Conservation (phyloP, 2,113 vertebrate species). For the Drymodes brunneopygia region DNA sequence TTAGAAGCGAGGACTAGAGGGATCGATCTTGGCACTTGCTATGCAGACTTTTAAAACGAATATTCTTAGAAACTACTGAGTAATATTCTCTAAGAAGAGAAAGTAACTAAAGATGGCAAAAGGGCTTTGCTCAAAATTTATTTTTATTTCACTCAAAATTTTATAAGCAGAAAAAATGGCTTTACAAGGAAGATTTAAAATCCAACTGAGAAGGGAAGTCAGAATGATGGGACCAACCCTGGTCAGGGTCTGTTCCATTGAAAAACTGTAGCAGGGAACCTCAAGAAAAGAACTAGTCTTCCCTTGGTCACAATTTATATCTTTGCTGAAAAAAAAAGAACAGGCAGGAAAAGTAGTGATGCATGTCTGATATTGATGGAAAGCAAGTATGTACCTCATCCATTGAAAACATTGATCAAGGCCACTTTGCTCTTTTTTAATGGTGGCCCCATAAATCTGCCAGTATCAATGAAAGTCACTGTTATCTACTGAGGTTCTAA, state of each 20-base stretch:
- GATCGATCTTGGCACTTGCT: neutral
- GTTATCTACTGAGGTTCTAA: conserved; percentile 45
- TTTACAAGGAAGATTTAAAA: neutral
- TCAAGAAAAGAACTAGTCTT: neutral
- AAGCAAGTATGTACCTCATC: conserved; percentile 38
- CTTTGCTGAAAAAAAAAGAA: neutral
- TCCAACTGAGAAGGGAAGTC: neutral
- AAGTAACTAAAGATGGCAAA: neutral
- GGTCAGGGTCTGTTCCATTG: neutral
- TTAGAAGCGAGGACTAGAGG: neutral
- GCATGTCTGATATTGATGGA: conserved; percentile 55
- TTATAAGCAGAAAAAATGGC: neutral
- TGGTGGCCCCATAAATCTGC: conserved; percentile 54
- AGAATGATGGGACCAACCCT: neutral
- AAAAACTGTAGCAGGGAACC: neutral
- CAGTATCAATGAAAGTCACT: conserved; percentile 51
- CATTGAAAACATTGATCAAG: conserved; percentile 54
- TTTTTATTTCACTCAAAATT: neutral
- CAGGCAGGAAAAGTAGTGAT: conserved; percentile 13
- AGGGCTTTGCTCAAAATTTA: neutral
- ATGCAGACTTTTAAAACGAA: neutral
- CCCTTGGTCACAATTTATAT: neutral
- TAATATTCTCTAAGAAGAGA: neutral
- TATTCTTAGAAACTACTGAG: neutral
- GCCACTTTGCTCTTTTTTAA: conserved; percentile 36